Evolutionary conservation across 1,140 invertebrate genomes (phyloP).

Genomic region (Leptonema lineaticorne): DNA sequence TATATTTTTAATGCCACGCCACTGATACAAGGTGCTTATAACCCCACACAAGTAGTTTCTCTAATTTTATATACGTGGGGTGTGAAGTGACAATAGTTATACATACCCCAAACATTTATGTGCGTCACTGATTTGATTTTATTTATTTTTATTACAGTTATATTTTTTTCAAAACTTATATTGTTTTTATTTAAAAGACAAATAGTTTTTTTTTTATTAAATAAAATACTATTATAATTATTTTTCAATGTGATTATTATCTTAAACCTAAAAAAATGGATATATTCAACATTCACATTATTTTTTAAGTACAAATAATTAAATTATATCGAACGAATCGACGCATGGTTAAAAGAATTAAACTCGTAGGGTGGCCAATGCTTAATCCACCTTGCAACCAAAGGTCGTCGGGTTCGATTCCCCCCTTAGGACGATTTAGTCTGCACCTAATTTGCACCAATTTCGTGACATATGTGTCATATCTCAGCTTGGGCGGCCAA

Average conservation of each 20-base stretch:
- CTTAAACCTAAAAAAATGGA: no score
- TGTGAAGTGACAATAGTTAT: constrained; percentile 27
- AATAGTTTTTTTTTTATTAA: neutral
- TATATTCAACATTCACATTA: no score
- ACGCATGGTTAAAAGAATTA: constrained; percentile 14
- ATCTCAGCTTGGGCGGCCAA: constrained; percentile 23
- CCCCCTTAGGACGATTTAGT: constrained; percentile 7
- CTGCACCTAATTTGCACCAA: constrained; percentile 40
- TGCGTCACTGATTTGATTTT: neutral
- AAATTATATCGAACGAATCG: no score
- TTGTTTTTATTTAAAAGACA: neutral
- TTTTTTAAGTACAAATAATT: no score
- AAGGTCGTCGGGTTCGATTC: constrained; percentile 21
- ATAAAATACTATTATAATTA: neutral
- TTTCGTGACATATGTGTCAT: constrained; percentile 40
- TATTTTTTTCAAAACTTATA: no score
- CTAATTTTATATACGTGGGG: constrained; percentile 17
- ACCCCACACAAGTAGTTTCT: constrained; percentile 23
- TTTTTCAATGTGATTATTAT: neutral
- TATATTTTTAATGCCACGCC: neutral
- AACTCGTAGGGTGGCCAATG: neutral
- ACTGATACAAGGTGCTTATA: constrained; percentile 19
- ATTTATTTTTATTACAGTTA: no score
- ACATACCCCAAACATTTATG: neutral
- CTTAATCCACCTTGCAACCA: constrained; percentile 30